A percentile compares a stretch with the other conserved stretches of the same genome.
phyloP scores from a whole-genome alignment of 2,113 vertebrate genomes.

The Gnathonemus echidnorhynchus region DNA sequence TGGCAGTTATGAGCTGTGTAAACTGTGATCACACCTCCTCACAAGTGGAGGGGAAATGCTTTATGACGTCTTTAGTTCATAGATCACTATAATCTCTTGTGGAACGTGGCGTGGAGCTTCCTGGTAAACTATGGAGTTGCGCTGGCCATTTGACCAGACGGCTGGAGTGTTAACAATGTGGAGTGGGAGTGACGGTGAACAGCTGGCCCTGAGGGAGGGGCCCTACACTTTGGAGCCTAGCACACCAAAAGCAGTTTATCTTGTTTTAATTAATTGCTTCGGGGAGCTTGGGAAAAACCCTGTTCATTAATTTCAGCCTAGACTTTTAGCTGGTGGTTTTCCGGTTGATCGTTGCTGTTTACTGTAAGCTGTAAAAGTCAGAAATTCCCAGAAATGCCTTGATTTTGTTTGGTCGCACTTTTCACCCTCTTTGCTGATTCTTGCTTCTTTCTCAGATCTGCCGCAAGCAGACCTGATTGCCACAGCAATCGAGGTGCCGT shows the following conservation, averaged over 20 bases:
- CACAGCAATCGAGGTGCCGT: neutral
- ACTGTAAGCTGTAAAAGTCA: slow-evolving; percentile 1
- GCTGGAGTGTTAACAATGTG: neutral
- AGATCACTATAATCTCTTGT: neutral
- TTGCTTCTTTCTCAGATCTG: neutral
- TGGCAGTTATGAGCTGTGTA: neutral
- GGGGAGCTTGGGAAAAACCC: neutral
- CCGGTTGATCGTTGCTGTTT: neutral
- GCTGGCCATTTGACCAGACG: neutral
- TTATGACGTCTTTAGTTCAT: neutral
- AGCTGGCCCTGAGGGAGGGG: neutral
- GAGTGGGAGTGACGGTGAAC: neutral
- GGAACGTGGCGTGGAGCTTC: neutral
- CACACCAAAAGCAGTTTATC: neutral
- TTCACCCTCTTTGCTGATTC: neutral
- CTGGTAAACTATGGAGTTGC: neutral
- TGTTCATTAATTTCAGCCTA: neutral
- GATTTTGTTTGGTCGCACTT: neutral
- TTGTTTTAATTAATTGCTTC: slow-evolving; percentile 4
- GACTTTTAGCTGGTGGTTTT: neutral
- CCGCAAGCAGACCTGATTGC: neutral
- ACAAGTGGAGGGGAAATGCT: neutral
- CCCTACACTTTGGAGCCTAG: neutral
- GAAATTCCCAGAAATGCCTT: neutral
- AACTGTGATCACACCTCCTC: neutral